phyloP scores from a whole-genome alignment of 1,140 invertebrate species.

The Drosophila nannoptera region DNA sequence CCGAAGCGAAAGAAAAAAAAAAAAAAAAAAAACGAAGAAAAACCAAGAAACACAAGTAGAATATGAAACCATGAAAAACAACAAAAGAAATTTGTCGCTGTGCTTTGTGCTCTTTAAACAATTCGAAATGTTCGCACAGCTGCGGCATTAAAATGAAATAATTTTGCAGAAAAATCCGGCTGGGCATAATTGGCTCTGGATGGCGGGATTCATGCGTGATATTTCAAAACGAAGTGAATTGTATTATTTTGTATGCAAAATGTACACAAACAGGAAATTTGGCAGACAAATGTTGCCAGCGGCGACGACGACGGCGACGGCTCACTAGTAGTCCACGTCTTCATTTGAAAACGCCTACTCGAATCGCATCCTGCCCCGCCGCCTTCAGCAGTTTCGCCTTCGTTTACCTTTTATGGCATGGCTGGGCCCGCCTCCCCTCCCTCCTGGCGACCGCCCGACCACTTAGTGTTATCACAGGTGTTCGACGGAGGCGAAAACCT shows the following conservation, averaged over 20 bases:
- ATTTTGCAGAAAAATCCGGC: conserved; percentile 11
- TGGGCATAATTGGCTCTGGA: conserved; percentile 38
- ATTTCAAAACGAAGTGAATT: conserved; percentile 32
- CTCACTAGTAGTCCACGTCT: neutral
- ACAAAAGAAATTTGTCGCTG: conserved; percentile 23
- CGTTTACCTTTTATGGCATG: conserved; percentile 30
- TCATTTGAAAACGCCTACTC: conserved; percentile 27
- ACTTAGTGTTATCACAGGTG: conserved; percentile 38
- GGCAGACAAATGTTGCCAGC: neutral
- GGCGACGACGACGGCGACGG: neutral
- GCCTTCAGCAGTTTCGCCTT: neutral
- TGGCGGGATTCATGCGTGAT: conserved; percentile 17
- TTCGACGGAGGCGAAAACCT: conserved; percentile 21
- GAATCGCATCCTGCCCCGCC: neutral
- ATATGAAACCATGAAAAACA: conserved; percentile 2
- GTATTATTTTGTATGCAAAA: conserved; percentile 56
- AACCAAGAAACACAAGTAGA: neutral
- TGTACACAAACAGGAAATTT: conserved; percentile 6
- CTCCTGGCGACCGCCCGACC: neutral
- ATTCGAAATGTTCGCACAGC: conserved; percentile 15
- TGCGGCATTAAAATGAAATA: conserved; percentile 6
- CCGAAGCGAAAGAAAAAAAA: conserved; percentile 4
- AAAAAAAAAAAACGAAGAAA: conserved; percentile 2
- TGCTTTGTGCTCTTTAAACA: conserved; percentile 11
- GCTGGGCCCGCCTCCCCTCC: neutral